Conservation (phyloP, 2,113 vertebrate genomes). For the Dasyornis broadbenti region DNA sequence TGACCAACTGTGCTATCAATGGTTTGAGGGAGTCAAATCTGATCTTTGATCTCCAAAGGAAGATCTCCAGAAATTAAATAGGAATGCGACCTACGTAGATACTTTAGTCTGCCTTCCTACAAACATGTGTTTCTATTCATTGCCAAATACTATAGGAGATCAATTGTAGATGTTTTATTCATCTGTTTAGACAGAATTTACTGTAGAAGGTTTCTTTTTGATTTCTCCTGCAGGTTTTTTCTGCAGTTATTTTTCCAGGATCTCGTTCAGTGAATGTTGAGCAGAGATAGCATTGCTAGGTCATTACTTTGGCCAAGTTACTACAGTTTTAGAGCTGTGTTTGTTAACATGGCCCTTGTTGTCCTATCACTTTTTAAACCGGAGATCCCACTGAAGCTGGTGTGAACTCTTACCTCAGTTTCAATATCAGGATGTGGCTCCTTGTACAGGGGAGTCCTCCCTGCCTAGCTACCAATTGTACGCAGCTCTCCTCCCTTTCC, state of each 20-base stretch:
- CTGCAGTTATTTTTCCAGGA: background rate
- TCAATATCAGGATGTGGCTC: slow-evolving; percentile 60
- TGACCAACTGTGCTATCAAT: fast-evolving
- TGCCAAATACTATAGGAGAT: background rate
- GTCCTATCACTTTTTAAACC: background rate
- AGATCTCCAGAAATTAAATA: background rate
- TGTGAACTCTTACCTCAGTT: slow-evolving; percentile 52
- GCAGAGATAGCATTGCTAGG: background rate
- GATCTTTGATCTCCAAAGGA: background rate
- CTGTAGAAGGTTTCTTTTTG: background rate
- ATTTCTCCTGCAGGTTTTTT: background rate
- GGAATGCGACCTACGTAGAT: background rate
- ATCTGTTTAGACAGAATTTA: background rate
- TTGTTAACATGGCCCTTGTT: background rate
- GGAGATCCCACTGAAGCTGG: slow-evolving; percentile 2
- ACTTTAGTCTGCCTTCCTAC: background rate
- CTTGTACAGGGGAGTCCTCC: slow-evolving; percentile 50
- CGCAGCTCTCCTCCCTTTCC: slow-evolving; percentile 61
- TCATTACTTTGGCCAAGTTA: background rate
- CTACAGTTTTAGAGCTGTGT: background rate
- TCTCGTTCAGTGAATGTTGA: background rate
- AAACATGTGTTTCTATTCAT: background rate
- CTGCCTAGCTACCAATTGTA: slow-evolving; percentile 51
- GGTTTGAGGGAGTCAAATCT: background rate
- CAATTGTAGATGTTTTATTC: background rate